Evolutionary conservation across 2,113 vertebrate genomes (phyloP), one percentile per base, ranked within the genome.

Genomic region (Gobius niger): DNA sequence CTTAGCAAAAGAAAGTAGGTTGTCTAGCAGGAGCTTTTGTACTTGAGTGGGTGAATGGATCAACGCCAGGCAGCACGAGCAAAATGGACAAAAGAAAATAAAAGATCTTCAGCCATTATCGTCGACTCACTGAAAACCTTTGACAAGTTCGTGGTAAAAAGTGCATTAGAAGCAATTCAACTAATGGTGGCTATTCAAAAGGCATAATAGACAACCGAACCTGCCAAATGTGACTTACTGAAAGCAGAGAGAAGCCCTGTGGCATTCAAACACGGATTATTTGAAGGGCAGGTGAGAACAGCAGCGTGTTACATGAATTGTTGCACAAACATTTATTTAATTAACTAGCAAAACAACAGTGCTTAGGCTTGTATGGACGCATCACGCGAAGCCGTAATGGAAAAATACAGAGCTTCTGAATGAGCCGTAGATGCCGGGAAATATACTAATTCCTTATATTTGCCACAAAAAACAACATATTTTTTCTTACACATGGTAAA

Each of bases 21-120:
- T 24, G 12, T 56, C 19, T 40, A n/a, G 15, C 49, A 67, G 40
- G 46, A 73, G 53, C 24, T 18, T n/a, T 18, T 44, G 47, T n/a
- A 9, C 63, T 68, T 66, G 47, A 64, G 47, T 19, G 14, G 6
- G 14, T 59, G 67, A 76, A 67, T 2, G 3, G 18, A 63, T 15
- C 2, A 64, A 64, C 41, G 6, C 53, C 16, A 65, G 14, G 12
- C 16, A 19, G 9, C 41, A 56, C 47, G 56, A 51, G 13, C 16
- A 4, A 70, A 52, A 51, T 60, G 12, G n/a, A 53, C 24, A 0
- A 67, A 44, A 41, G 13, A 64, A 12, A 24, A 53, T 24, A 0
- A 53, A 47, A 41, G 9, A 10, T 47, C 7, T 14, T 7, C 53
- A 34, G 40, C 12, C 8, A 60, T 41, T 46, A 9, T 1, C 14